Percentiles rank a stretch among this genome's conserved stretches.
phyloP scores from a whole-genome alignment of 2,113 vertebrate genomes.

The Chaetorhynchus papuensis region DNA sequence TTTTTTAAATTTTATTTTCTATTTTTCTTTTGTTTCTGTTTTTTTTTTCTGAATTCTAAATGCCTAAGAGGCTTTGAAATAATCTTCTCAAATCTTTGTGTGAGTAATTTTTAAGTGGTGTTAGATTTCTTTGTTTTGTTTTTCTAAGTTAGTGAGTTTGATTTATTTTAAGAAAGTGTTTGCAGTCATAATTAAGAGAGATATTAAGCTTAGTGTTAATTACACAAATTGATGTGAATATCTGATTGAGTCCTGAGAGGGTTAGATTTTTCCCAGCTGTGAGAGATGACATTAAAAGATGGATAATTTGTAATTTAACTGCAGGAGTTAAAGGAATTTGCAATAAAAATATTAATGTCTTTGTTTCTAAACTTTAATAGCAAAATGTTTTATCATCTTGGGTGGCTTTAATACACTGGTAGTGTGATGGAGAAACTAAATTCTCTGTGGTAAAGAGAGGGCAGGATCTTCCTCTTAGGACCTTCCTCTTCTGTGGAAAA shows the following conservation, averaged over 20 bases:
- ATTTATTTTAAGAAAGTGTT: slow-evolving; percentile 55
- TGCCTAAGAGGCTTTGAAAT: not conserved
- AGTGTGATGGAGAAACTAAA: not conserved
- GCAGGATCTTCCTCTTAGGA: not conserved
- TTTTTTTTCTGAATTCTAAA: not conserved
- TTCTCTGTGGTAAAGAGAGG: not conserved
- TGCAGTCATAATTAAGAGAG: slow-evolving; percentile 49
- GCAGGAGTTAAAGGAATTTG: not conserved
- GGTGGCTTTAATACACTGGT: not conserved
- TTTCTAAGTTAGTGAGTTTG: slow-evolving; percentile 22
- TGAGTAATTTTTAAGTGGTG: not conserved
- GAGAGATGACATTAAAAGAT: slow-evolving; percentile 25
- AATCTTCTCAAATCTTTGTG: not conserved
- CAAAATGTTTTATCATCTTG: not conserved
- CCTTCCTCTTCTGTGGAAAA: not conserved
- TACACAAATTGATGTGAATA: slow-evolving; percentile 58
- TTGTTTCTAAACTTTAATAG: not conserved
- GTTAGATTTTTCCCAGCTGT: slow-evolving; percentile 48
- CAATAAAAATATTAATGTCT: not conserved
- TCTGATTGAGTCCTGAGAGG: slow-evolving; percentile 54
- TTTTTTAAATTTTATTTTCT: too few species aligned
- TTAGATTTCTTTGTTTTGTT: not conserved
- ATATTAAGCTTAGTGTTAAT: slow-evolving; percentile 52
- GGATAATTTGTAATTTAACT: slow-evolving; percentile 28
- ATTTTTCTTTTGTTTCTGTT: too few species aligned